phyloP scores from a whole-genome alignment of 2,113 vertebrate genomes.

The Platycercus adscitus region DNA sequence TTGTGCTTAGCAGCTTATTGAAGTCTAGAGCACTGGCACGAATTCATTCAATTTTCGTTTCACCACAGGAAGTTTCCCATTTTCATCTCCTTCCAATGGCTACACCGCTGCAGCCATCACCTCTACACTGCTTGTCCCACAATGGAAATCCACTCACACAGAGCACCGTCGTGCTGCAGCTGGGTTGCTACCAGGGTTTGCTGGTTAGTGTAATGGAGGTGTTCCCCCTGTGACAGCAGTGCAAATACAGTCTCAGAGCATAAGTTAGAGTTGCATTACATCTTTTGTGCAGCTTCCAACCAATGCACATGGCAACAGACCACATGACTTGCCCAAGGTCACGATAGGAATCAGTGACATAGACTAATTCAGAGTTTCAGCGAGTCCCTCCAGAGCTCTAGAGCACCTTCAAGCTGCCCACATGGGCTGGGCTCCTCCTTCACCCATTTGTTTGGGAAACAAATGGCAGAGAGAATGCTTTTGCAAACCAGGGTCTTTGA shows the following conservation, averaged over 20 bases:
- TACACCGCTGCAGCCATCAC: accelerated
- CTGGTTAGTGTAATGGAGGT: background rate
- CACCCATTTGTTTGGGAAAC: background rate
- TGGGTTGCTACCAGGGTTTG: background rate
- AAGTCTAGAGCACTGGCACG: background rate
- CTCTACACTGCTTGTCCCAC: background rate
- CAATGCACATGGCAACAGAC: background rate
- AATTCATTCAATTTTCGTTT: background rate
- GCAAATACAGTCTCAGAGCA: background rate
- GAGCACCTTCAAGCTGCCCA: background rate
- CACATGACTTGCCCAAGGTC: background rate
- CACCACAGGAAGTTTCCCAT: background rate
- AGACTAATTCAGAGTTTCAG: background rate
- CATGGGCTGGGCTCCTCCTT: accelerated
- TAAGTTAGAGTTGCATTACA: background rate
- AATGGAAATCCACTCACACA: accelerated
- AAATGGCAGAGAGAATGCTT: background rate
- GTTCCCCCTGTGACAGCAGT: background rate
- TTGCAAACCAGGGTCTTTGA: background rate
- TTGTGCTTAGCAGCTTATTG: background rate
- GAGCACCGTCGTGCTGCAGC: accelerated
- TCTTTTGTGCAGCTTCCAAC: background rate
- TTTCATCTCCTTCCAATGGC: background rate
- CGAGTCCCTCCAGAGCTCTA: background rate
- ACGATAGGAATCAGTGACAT: background rate